phyloP scores from a whole-genome alignment of 2,113 vertebrate genomes.

The Petrocephalus zakoni region DNA sequence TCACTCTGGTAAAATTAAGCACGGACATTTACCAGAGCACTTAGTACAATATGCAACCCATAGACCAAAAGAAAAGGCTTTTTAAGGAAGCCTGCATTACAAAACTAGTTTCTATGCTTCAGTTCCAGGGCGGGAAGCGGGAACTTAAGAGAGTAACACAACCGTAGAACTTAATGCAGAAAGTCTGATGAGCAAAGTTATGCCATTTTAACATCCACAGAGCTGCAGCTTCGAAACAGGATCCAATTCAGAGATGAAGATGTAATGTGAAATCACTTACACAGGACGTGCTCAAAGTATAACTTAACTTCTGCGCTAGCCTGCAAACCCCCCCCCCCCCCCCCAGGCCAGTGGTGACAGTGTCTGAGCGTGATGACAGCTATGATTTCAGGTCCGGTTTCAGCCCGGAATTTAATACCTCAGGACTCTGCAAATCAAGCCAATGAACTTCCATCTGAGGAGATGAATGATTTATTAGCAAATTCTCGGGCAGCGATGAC shows the following conservation, averaged over 20 bases:
- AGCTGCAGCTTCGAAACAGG: not conserved
- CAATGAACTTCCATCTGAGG: not conserved
- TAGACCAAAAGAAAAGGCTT: not conserved
- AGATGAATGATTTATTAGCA: constrained; percentile 6
- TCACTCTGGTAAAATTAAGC: not conserved
- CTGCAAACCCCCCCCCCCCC: not conserved
- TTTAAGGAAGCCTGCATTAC: not conserved
- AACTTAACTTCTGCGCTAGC: not conserved
- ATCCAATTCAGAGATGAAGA: not conserved
- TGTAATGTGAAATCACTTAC: not conserved
- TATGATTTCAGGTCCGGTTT: not conserved
- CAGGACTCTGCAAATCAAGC: not conserved
- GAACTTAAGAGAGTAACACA: not conserved
- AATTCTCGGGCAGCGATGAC: not conserved
- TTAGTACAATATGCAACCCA: not conserved
- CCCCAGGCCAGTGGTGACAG: not conserved
- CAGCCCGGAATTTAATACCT: not conserved
- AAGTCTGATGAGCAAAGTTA: not conserved
- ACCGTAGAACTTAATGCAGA: not conserved
- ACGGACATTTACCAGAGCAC: not conserved
- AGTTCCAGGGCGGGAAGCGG: not conserved
- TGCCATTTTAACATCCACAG: not conserved
- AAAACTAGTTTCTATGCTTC: not conserved
- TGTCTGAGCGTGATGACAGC: not conserved
- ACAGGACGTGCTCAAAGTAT: not conserved